phyloP scores from a whole-genome alignment of 1,140 invertebrate species.

The Helicoverpa zea region DNA sequence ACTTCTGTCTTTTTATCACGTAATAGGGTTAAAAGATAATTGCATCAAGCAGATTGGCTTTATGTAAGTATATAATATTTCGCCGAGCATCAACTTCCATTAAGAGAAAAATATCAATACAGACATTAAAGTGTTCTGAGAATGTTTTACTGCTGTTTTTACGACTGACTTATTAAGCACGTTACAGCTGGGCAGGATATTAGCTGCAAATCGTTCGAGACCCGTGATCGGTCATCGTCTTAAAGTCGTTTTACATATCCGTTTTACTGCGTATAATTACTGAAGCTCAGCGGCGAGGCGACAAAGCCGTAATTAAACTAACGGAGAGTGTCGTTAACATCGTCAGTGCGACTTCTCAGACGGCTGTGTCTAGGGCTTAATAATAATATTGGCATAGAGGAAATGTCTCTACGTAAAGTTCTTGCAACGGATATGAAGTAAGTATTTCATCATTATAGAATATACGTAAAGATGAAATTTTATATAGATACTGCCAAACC shows the following conservation, averaged over 20 bases:
- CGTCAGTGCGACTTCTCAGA: slow-evolving; percentile 63
- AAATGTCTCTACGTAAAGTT: slow-evolving; percentile 40
- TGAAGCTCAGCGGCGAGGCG: slow-evolving; percentile 67
- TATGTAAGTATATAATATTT: background rate
- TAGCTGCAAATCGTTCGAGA: slow-evolving; percentile 70
- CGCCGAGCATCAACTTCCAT: slow-evolving; percentile 19
- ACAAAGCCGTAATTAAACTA: slow-evolving; percentile 81
- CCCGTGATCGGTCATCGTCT: slow-evolving; percentile 71
- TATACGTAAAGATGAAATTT: too few relatives aligned
- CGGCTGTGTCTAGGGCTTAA: slow-evolving; percentile 67
- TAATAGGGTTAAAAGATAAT: background rate
- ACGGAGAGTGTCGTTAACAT: slow-evolving; percentile 77
- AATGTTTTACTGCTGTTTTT: slow-evolving; percentile 73
- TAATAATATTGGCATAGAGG: slow-evolving; percentile 54
- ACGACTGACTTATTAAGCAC: slow-evolving; percentile 70
- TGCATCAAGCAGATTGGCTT: slow-evolving; percentile 1
- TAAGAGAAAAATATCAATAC: slow-evolving; percentile 55
- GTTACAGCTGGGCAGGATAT: slow-evolving; percentile 75
- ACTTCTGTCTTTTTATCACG: too few relatives aligned
- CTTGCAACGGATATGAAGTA: background rate
- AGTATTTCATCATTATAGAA: too few relatives aligned
- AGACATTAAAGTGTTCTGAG: slow-evolving; percentile 58
- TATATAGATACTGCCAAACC: too few relatives aligned
- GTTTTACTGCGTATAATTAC: slow-evolving; percentile 80
- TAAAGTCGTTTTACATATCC: slow-evolving; percentile 78